Conservation (phyloP, 1,140 invertebrate species). For the Eubasilissa regina region DNA sequence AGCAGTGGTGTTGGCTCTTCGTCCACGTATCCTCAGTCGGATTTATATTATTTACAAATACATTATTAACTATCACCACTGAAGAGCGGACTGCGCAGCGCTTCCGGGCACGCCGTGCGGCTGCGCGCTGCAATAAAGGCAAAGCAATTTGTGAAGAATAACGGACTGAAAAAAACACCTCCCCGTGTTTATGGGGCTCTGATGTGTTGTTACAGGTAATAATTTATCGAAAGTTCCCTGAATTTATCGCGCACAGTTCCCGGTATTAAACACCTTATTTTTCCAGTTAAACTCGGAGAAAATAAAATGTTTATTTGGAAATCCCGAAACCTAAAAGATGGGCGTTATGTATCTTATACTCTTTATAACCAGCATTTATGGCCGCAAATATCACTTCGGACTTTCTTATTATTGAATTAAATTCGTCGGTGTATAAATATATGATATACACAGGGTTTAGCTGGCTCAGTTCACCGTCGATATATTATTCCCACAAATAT, state of each 20-base stretch:
- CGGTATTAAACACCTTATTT: conserved; percentile 2
- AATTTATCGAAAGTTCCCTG: conserved; percentile 25
- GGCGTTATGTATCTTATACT: neutral
- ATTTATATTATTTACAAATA: neutral
- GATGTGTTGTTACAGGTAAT: conserved; percentile 33
- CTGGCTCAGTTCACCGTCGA: too few relatives aligned
- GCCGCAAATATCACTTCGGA: neutral
- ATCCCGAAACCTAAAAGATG: neutral
- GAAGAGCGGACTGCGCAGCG: neutral
- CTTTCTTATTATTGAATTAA: neutral
- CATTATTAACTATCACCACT: neutral
- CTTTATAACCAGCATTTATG: neutral
- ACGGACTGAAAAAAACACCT: conserved; percentile 2
- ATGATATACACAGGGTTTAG: too few relatives aligned
- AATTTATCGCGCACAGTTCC: conserved; percentile 9
- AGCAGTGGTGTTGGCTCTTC: too few relatives aligned
- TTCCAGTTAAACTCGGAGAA: neutral
- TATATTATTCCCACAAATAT: too few relatives aligned
- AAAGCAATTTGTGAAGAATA: conserved; percentile 12
- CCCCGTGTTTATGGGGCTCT: conserved; percentile 23
- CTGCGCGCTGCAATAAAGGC: conserved; percentile 7
- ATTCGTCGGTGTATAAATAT: too few relatives aligned
- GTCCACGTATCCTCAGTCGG: neutral
- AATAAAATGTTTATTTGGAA: conserved; percentile 1
- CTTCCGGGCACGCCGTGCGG: neutral